These are phyloP conservation scores for Habrosyne pyritoides DNA, from an alignment of 2,888 invertebrate genomes.

Conservation along the genomic window DNA sequence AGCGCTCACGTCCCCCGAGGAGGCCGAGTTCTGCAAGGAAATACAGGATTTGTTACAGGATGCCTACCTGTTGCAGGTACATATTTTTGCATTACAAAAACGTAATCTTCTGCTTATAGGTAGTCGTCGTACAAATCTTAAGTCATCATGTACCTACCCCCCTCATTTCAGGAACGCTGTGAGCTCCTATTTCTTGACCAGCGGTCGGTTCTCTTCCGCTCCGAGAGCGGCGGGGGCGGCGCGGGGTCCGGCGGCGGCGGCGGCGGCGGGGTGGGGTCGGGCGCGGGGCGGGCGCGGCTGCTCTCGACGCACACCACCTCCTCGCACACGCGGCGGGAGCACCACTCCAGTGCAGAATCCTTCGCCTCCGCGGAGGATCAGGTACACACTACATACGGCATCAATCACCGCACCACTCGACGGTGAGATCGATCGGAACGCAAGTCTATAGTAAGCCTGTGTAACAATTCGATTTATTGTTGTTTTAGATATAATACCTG, in stretches of 20 bases:
- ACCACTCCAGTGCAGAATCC: constrained; percentile 95
- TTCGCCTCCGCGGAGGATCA: constrained; percentile 98
- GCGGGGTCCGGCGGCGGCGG: constrained; percentile 36
- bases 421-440: too few species aligned
- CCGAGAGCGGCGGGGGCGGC: constrained; percentile 86
- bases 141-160: not conserved
- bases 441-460: too few species aligned
- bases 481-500: too few species aligned
- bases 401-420: too few species aligned
- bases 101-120: not conserved
- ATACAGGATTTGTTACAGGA: constrained; percentile 92
- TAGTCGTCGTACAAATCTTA: not conserved
- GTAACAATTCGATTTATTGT: too few species aligned
- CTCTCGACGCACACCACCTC: constrained; percentile 74
- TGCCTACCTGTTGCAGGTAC: constrained; percentile 88
- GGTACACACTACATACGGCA: constrained; percentile 66
- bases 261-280: constrained; percentile 19
- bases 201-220: constrained; percentile 93
- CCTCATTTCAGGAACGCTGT: constrained; percentile 87
- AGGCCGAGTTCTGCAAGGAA: constrained; percentile 92
- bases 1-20: constrained; percentile 91
- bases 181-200: constrained; percentile 94
- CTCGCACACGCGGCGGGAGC: constrained; percentile 78
- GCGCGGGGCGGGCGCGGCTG: constrained; percentile 61
- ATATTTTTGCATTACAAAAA: not conserved